Conservation (phyloP, 2,797 vertebrate species). For the Halcyon leucocephala region DNA sequence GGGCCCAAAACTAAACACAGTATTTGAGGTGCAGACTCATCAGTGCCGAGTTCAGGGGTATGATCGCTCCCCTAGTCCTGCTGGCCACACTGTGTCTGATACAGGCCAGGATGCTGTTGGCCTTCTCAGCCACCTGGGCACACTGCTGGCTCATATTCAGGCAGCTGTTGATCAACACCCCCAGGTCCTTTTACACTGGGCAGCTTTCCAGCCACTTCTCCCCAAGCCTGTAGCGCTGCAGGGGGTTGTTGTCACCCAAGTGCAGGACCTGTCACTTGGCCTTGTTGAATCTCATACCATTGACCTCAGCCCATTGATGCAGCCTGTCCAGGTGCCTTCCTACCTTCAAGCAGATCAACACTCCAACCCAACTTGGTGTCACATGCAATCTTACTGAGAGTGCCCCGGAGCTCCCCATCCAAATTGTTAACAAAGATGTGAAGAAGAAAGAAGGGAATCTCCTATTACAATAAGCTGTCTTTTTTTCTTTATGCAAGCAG, state of each 20-base stretch:
- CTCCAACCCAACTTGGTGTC: neutral
- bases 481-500: neutral
- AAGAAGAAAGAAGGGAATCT: neutral
- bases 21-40: no score
- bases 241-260: neutral
- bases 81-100: neutral
- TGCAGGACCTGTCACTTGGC: neutral
- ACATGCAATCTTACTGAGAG: neutral
- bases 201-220: no score
- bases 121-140: neutral
- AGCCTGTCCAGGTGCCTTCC: neutral
- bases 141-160: no score
- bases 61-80: neutral
- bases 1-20: neutral
- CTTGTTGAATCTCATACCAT: neutral
- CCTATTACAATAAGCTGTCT: neutral
- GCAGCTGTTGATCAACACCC: no score
- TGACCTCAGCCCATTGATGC: neutral
- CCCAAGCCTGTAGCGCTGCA: neutral
- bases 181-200: no score
- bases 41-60: neutral
- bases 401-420: neutral
- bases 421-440: neutral
- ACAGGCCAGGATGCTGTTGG: neutral
- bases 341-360: neutral